These are phyloP conservation scores for Dasysyrphus tricinctus DNA, from an alignment of 2,888 invertebrate species.

Conservation along the genomic window DNA sequence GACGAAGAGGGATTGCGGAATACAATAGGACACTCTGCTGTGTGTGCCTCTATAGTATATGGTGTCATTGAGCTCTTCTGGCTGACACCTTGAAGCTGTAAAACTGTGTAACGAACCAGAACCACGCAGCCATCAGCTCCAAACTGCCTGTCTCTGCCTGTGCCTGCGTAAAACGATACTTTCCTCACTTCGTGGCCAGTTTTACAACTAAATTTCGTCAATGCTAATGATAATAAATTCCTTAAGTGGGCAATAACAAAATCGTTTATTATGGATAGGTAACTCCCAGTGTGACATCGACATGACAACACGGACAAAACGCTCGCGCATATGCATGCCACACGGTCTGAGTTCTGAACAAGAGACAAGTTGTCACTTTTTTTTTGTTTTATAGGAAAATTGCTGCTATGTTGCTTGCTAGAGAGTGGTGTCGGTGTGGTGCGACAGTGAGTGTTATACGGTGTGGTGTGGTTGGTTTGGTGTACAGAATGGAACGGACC, in stretches of 20 bases:
- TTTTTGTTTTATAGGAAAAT: conserved; percentile 40
- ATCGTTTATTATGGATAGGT: conserved; percentile 74
- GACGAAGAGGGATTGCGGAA: conserved; percentile 26
- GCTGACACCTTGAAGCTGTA: conserved; percentile 70
- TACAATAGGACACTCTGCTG: conserved; percentile 47
- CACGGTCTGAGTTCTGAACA: conserved; percentile 15
- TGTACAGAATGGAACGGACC: not conserved
- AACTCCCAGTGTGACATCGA: conserved; percentile 60
- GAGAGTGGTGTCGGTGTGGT: not conserved
- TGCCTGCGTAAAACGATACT: conserved; percentile 25
- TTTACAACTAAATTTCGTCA: conserved; percentile 75
- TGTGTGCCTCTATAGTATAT: conserved; percentile 30
- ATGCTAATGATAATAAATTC: conserved; percentile 71
- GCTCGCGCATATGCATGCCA: conserved; percentile 29
- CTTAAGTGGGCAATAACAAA: conserved; percentile 76
- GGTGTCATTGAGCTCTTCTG: conserved; percentile 71
- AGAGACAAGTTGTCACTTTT: conserved; percentile 72
- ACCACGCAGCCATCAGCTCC: conserved; percentile 13
- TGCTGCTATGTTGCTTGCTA: conserved; percentile 33
- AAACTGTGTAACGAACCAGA: conserved; percentile 22
- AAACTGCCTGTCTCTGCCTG: not conserved
- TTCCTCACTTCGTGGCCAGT: conserved; percentile 67
- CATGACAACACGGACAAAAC: conserved; percentile 63
- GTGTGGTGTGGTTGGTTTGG: not conserved
- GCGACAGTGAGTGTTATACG: not conserved